phyloP scores from a whole-genome alignment of 2,797 vertebrate genomes.

The Acestrorhynchus altus region DNA sequence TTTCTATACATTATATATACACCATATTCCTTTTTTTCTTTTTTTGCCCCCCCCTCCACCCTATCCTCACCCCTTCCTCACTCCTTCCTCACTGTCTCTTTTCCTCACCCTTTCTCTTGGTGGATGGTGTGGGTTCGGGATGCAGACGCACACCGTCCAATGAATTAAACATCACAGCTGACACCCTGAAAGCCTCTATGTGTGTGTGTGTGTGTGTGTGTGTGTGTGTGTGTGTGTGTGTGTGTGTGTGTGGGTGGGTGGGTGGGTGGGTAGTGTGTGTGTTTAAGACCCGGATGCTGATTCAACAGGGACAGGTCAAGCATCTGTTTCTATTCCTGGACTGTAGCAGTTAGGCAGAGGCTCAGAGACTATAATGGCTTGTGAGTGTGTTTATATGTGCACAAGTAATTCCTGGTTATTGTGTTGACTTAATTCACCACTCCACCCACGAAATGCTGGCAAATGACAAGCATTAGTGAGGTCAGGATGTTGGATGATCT shows the following conservation, averaged over 20 bases:
- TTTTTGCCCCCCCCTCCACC: constrained; percentile 9
- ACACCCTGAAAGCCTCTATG: constrained; percentile 33
- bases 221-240: constrained; percentile 33
- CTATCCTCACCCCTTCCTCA: constrained; percentile 42
- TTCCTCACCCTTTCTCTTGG: constrained; percentile 20
- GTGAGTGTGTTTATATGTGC: background rate
- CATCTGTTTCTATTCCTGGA: constrained; percentile 27
- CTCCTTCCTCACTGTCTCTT: constrained; percentile 55
- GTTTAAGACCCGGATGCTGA: constrained; percentile 1
- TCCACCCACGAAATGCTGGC: too few species aligned
- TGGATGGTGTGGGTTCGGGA: constrained; percentile 13
- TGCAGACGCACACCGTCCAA: constrained; percentile 28
- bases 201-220: constrained; percentile 34
- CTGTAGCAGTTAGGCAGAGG: background rate
- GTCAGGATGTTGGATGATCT: too few species aligned
- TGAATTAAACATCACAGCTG: constrained; percentile 50
- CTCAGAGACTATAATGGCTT: background rate
- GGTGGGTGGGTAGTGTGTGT: constrained; percentile 32
- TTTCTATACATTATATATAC: constrained; percentile 39
- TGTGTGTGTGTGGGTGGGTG: constrained; percentile 21
- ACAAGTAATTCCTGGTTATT: background rate
- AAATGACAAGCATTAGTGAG: too few species aligned
- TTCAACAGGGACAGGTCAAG: constrained; percentile 1
- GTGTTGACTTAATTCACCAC: too few species aligned
- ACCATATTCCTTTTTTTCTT: constrained; percentile 31